A percentile compares a stretch with the other conserved stretches of the same genome.
Conservation (phyloP, 2,113 vertebrate species). For the Phalacrocorax aristotelis region DNA sequence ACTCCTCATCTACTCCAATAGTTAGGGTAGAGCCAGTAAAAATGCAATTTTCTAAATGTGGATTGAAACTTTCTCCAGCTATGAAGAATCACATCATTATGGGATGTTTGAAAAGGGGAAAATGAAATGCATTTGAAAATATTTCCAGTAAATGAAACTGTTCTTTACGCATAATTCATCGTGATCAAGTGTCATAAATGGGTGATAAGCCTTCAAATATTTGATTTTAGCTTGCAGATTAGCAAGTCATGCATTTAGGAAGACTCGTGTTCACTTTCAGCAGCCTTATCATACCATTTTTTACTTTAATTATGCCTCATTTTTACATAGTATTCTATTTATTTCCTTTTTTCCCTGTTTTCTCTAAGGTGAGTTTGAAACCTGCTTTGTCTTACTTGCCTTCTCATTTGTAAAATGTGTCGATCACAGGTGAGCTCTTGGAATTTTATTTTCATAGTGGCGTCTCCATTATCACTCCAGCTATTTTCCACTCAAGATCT, state of each 20-base stretch:
- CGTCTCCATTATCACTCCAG: background rate
- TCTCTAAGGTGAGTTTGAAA: background rate
- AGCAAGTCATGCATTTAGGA: background rate
- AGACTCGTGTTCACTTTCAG: background rate
- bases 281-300: background rate
- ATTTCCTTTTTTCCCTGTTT: background rate
- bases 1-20: background rate
- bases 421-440: background rate
- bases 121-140: background rate
- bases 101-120: background rate
- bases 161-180: background rate
- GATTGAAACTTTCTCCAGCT: background rate
- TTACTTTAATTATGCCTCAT: background rate
- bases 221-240: background rate
- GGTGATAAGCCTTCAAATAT: background rate
- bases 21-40: background rate
- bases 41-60: background rate
- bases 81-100: background rate
- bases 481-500: background rate
- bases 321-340: background rate
- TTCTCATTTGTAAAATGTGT: background rate
- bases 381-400: background rate
- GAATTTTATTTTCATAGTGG: background rate
- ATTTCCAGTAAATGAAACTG: background rate
- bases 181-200: background rate